phyloP scores from a whole-genome alignment of 2,888 invertebrate species.

The Leptarthrus brevirostris region DNA sequence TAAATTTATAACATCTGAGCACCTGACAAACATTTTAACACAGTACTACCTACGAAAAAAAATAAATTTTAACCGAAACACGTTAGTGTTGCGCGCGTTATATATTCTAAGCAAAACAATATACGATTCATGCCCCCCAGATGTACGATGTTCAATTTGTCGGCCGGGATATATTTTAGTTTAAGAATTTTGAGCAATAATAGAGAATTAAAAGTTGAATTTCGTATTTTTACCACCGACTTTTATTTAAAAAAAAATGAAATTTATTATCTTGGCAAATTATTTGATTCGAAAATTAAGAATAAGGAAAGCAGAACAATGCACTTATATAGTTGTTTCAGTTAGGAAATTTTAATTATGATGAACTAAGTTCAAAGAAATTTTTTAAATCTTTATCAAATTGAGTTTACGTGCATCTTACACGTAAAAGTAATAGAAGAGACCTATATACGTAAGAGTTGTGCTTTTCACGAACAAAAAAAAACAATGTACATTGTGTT shows the following conservation, averaged over 20 bases:
- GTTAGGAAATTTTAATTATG: too few relatives aligned
- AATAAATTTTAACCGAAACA: too few relatives aligned
- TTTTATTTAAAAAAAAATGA: background rate
- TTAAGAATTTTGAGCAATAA: constrained; percentile 28
- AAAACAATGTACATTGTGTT: background rate
- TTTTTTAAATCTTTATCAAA: too few relatives aligned
- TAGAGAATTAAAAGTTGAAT: constrained; percentile 13
- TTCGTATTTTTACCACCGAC: constrained; percentile 26
- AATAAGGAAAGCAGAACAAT: background rate
- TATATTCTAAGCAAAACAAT: too few relatives aligned
- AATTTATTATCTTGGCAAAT: constrained; percentile 17
- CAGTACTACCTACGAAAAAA: too few relatives aligned
- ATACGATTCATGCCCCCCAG: too few relatives aligned
- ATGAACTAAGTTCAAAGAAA: background rate
- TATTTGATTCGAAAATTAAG: background rate
- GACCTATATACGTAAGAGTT: constrained; percentile 24
- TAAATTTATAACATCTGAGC: too few relatives aligned
- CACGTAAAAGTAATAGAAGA: background rate
- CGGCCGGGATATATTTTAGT: constrained; percentile 21
- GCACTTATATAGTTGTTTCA: background rate
- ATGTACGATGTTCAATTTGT: background rate
- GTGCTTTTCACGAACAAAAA: background rate
- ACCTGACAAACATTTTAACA: too few relatives aligned
- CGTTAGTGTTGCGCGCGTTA: too few relatives aligned
- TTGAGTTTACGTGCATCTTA: background rate